Evolutionary conservation across 2,888 invertebrate genomes (phyloP), one percentile per base, ranked within the genome.

Genomic region (Dioctria linearis): DNA sequence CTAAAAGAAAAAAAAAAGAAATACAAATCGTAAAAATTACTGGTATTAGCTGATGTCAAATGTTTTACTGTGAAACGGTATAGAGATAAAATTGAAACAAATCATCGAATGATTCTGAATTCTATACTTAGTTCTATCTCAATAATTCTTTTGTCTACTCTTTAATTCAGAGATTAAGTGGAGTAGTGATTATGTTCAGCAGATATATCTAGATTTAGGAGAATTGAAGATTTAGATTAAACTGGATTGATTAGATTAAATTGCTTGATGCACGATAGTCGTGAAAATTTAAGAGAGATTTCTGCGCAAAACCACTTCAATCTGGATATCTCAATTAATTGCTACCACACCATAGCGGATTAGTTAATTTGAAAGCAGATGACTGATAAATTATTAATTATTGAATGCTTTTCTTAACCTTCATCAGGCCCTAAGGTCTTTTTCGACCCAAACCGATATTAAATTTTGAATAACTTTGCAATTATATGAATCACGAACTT

Each of bases 1-100:
- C 78, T 78, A 66, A 40, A 78, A 78, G 3, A 1, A 39, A 79
- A 76, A 83, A 80, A 25, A 46, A 43, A 25, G 25, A 25, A 25
- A 25, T 1, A 25, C n/a, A 37, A n/a, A 51, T 8, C 4, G 5
- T 51, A 11, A 51, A 39, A 8, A 61, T 61, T 61, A 39, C 39
- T 11, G 6, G 61, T n/a, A 54, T 61, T 63, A 63, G 63, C 37
- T 25, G 5, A 63, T 9, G 37, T 25, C 40, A 63, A 25, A 25
- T 25, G 25, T 61, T 5, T n/a, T 57, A 13, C 63, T 39, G 0
- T 63, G 39, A 37, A 59, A 25, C 25, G 25, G 1, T 25, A 25
- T 25, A 25, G 25, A 25, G 25, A 11, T 54, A 11, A 54, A 54
- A 11, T 54, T 54, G 25, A 25, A 25, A 25, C 25, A 25, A 25